Percentiles rank a stretch among this genome's conserved stretches.
Evolutionary conservation across 2,113 vertebrate species (phyloP).

Genomic region (Lipotes vexillifer): DNA sequence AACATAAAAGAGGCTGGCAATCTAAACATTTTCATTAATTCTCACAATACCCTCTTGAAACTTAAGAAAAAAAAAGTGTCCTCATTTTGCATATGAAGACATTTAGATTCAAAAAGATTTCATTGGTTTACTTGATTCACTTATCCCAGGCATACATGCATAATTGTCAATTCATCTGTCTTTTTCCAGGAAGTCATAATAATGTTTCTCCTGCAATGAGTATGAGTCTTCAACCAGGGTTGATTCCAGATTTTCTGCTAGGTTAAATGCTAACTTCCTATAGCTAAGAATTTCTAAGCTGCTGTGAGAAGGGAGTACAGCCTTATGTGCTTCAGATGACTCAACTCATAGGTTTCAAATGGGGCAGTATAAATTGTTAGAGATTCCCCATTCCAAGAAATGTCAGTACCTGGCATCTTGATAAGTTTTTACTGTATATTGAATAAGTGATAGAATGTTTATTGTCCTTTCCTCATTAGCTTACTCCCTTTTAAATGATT

Average conservation of each 20-base stretch:
- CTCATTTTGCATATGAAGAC: not conserved
- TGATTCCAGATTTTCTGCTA: not conserved
- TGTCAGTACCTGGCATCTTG: not conserved
- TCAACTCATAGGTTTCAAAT: not conserved
- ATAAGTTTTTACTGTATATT: not conserved
- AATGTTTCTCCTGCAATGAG: not conserved
- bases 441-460: not conserved
- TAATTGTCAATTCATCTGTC: not conserved
- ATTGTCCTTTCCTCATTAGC: not conserved
- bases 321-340: not conserved
- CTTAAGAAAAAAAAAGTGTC: not conserved
- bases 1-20: not conserved
- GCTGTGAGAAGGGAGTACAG: not conserved
- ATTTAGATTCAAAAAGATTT: not conserved
- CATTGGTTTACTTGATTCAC: not conserved
- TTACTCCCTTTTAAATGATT: not conserved
- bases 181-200: not conserved
- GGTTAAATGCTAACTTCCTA: not conserved
- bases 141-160: not conserved
- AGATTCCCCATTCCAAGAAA: not conserved
- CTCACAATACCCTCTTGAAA: not conserved
- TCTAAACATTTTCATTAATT: not conserved
- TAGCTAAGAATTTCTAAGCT: not conserved
- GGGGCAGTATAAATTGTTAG: not conserved
- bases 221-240: not conserved